Conservation (phyloP, 2,113 vertebrate genomes). For the Oncorhynchus gorbuscha region DNA sequence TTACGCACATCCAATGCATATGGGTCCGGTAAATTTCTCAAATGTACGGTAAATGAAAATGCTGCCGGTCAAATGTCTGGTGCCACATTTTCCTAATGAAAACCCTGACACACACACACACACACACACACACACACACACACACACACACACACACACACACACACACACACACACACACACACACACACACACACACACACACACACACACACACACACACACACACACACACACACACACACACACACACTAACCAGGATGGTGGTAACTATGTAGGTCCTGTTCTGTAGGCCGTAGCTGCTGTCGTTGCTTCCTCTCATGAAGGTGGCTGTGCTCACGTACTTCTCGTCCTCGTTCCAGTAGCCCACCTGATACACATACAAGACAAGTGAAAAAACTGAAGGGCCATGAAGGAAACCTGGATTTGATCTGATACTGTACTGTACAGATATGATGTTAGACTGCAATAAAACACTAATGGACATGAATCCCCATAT, state of each 20-base stretch:
- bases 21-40: too few species aligned
- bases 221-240: neutral
- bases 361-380: constrained; percentile 89
- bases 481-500: too few species aligned
- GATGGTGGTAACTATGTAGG: constrained; percentile 97
- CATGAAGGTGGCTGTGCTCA: constrained; percentile 82
- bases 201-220: neutral
- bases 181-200: neutral
- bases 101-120: neutral
- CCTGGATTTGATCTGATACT: too few species aligned
- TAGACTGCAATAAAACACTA: too few species aligned
- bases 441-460: too few species aligned
- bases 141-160: neutral
- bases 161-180: neutral
- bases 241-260: constrained; percentile 70
- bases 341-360: constrained; percentile 96
- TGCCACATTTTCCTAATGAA: neutral
- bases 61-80: too few species aligned
- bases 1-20: too few species aligned
- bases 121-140: neutral
- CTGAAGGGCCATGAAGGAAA: too few species aligned
- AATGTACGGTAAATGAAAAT: too few species aligned
- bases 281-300: constrained; percentile 89
- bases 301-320: constrained; percentile 83
- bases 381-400: neutral